Evolutionary conservation across 2,113 vertebrate species (phyloP).

Genomic region (Calyptomena viridis): DNA sequence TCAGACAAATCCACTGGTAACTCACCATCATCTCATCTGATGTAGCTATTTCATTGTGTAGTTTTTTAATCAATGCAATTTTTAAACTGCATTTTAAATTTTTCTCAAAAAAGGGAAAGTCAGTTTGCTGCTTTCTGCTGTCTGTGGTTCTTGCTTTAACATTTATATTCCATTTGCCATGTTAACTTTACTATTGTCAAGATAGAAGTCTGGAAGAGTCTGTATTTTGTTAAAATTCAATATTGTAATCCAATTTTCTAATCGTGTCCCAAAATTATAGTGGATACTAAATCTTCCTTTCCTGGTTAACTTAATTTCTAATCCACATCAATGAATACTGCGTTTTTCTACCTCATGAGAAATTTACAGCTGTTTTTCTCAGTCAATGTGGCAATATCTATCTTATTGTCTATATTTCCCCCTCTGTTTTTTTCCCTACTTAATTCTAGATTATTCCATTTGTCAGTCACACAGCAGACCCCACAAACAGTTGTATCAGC

Average conservation of each 20-base stretch:
- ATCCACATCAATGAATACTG: neutral
- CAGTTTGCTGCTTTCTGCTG: neutral
- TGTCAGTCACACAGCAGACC: neutral
- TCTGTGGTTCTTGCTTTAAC: neutral
- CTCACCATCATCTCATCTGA: neutral
- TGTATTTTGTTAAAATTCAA: neutral
- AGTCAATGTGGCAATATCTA: neutral
- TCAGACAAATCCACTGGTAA: neutral
- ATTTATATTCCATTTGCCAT: neutral
- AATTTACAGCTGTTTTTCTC: neutral
- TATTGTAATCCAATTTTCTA: neutral
- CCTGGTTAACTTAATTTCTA: neutral
- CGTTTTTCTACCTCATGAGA: neutral
- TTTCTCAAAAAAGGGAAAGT: neutral
- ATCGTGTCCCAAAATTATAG: neutral
- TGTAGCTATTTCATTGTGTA: neutral
- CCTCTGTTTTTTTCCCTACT: fast-evolving
- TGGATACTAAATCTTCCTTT: neutral
- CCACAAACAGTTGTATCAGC: neutral
- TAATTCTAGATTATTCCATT: neutral
- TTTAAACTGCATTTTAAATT: neutral
- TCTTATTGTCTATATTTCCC: neutral
- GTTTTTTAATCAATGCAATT: neutral
- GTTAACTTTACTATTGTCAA: neutral
- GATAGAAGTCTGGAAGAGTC: neutral